Evolutionary conservation across 1,140 invertebrate genomes (phyloP).

Genomic region (Cyphomyrmex costatus): DNA sequence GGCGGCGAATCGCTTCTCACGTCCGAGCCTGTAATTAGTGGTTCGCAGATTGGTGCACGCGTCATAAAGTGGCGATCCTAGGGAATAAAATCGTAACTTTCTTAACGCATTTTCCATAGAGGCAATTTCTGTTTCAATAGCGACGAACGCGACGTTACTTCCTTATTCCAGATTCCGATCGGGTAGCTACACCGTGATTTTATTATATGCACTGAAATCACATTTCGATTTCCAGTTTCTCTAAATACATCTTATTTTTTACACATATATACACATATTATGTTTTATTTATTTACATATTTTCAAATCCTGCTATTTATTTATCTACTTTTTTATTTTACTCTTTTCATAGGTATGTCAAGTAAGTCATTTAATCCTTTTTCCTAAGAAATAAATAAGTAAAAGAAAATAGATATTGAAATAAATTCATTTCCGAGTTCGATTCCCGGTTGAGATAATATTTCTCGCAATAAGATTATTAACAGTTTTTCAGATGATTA

Average conservation of each 20-base stretch:
- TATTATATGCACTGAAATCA: background rate
- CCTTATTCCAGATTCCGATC: background rate
- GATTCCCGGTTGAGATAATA: too few species aligned
- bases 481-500: too few species aligned
- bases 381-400: background rate
- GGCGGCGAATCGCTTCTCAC: slow-evolving; percentile 36
- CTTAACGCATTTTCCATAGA: background rate
- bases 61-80: slow-evolving; percentile 41
- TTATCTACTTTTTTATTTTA: background rate
- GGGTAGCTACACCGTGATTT: background rate
- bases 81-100: slow-evolving; percentile 53
- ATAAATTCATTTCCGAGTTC: too few species aligned
- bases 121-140: background rate
- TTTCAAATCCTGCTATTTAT: background rate
- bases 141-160: background rate
- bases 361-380: background rate
- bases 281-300: background rate
- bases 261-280: background rate
- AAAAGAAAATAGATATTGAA: too few species aligned
- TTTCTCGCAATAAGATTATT: too few species aligned
- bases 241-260: background rate
- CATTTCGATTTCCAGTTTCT: background rate
- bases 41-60: slow-evolving; percentile 51
- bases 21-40: slow-evolving; percentile 57
- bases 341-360: background rate